These are phyloP conservation scores for Brachionus asplanchnoidis DNA, from an alignment of 1,140 invertebrate species.

Conservation along the genomic window DNA sequence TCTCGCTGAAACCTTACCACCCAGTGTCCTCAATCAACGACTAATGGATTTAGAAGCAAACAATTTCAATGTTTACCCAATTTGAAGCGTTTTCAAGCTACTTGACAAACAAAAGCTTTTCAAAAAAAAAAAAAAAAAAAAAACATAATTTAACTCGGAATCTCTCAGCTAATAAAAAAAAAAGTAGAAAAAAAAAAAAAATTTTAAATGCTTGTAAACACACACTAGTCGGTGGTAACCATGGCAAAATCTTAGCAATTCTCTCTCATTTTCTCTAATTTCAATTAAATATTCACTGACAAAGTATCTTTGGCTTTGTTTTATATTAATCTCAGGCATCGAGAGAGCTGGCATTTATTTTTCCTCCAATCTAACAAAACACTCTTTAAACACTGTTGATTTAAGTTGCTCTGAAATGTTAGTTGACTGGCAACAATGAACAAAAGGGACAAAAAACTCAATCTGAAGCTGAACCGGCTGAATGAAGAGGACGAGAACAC, in stretches of 20 bases:
- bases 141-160: too few relatives aligned
- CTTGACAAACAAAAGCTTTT: background rate
- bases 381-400: background rate
- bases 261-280: background rate
- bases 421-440: background rate
- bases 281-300: constrained; percentile 24
- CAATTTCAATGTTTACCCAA: background rate
- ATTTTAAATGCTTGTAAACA: background rate
- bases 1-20: background rate
- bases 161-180: background rate
- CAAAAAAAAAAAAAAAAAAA: too few relatives aligned
- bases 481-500: constrained; percentile 36
- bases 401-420: background rate
- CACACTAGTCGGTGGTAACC: background rate
- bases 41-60: background rate
- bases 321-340: constrained; percentile 7
- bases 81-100: background rate
- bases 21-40: background rate
- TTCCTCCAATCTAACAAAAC: background rate
- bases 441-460: background rate
- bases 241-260: background rate
- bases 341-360: background rate
- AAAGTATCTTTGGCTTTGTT: constrained; percentile 22
- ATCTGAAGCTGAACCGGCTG: constrained; percentile 23
- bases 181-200: too few relatives aligned